A percentile compares a stretch with the other conserved stretches of the same genome.
Evolutionary conservation across 2,888 invertebrate species (phyloP).

Genomic region (Sipha maydis): DNA sequence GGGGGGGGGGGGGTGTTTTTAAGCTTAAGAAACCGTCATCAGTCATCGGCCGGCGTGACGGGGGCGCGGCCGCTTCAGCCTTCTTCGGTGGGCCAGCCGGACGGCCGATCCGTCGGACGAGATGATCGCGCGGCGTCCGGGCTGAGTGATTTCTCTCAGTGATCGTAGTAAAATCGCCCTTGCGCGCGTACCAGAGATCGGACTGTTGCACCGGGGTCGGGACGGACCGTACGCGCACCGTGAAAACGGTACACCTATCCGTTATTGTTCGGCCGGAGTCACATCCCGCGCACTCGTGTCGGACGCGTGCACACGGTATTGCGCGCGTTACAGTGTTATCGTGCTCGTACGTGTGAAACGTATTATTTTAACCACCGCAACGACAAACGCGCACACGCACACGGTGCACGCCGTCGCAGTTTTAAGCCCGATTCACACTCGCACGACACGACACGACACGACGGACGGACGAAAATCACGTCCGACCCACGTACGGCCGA

Average conservation of each 20-base stretch:
- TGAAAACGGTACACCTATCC: not conserved
- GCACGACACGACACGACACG: too few species aligned
- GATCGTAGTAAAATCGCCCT: not conserved
- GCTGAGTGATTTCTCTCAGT: not conserved
- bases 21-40: not conserved
- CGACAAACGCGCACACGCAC: too few species aligned
- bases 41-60: not conserved
- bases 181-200: too few species aligned
- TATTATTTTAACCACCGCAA: too few species aligned
- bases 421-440: too few species aligned
- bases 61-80: not conserved
- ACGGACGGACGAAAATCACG: too few species aligned
- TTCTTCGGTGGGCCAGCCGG: constrained; percentile 27
- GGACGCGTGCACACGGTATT: not conserved
- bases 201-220: too few species aligned
- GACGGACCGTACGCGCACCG: not conserved
- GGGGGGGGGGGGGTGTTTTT: not conserved
- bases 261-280: not conserved
- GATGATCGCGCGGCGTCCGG: not conserved
- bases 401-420: too few species aligned
- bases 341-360: too few species aligned
- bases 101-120: not conserved
- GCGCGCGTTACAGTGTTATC: too few species aligned
- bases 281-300: not conserved
- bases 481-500: too few species aligned